A percentile compares a stretch with the other conserved stretches of the same genome.
These are phyloP conservation scores for Brachionus sp. DNA, from an alignment of 1,140 invertebrate genomes.

Conservation along the genomic window DNA sequence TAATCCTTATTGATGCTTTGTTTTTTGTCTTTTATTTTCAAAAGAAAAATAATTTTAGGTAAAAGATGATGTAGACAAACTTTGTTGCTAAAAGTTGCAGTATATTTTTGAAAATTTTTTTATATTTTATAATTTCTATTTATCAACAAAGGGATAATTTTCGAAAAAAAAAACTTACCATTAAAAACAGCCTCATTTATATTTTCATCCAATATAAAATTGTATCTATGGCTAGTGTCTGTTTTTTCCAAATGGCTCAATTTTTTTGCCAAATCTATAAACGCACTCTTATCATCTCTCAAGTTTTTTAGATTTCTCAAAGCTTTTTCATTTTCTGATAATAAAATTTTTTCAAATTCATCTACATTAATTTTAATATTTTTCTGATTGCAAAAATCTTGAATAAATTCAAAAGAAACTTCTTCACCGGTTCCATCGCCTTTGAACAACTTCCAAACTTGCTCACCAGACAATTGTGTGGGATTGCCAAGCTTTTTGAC, in stretches of 20 bases:
- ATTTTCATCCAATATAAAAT: neutral
- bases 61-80: no score
- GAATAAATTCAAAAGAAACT: conserved; percentile 42
- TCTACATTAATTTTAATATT: neutral
- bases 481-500: conserved; percentile 16
- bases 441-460: conserved; percentile 43
- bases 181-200: neutral
- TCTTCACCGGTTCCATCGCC: conserved; percentile 27
- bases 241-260: conserved; percentile 2
- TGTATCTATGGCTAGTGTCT: neutral
- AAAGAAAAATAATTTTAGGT: no score
- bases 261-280: neutral
- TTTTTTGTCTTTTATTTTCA: no score
- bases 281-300: neutral
- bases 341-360: conserved; percentile 16
- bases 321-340: conserved; percentile 31
- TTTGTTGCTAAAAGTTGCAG: no score
- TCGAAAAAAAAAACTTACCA: neutral
- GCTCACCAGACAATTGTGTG: neutral
- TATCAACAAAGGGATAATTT: no score
- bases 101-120: no score
- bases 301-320: conserved; percentile 28
- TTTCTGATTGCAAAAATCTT: neutral
- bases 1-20: no score
- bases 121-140: no score